Evolutionary conservation across 2,888 invertebrate species (phyloP).

Genomic region (Tryphoninae sp.): DNA sequence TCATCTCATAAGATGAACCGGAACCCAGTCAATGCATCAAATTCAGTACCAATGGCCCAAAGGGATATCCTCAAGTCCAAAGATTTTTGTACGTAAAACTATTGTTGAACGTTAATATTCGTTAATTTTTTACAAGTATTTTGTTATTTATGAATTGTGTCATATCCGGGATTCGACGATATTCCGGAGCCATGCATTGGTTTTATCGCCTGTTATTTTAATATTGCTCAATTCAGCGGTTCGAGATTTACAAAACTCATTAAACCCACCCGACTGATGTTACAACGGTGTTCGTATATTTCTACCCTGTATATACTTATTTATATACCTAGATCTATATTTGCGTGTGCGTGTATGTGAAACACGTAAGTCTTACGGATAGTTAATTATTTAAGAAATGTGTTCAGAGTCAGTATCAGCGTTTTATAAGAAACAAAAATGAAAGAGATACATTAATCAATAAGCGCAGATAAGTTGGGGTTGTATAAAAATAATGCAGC

Average conservation of each 20-base stretch:
- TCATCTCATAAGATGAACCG: neutral
- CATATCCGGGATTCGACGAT: neutral
- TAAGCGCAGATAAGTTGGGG: neutral
- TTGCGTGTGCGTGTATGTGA: neutral
- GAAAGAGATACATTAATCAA: neutral
- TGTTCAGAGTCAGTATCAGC: neutral
- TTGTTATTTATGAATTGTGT: neutral
- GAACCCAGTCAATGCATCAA: neutral
- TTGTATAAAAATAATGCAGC: neutral
- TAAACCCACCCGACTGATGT: neutral
- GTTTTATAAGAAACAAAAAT: neutral
- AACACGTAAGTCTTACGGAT: neutral
- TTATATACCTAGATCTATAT: neutral
- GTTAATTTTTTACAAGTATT: neutral
- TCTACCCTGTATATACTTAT: neutral
- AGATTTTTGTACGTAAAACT: too few species aligned
- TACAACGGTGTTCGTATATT: neutral
- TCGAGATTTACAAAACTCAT: neutral
- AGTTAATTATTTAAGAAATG: neutral
- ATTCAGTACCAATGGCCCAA: too few species aligned
- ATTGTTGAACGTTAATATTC: neutral
- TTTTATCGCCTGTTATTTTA: neutral
- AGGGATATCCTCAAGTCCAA: too few species aligned
- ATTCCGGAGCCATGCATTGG: neutral
- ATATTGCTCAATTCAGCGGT: neutral